Conservation (phyloP, 2,888 invertebrate genomes). For the Resseliella maxima region DNA sequence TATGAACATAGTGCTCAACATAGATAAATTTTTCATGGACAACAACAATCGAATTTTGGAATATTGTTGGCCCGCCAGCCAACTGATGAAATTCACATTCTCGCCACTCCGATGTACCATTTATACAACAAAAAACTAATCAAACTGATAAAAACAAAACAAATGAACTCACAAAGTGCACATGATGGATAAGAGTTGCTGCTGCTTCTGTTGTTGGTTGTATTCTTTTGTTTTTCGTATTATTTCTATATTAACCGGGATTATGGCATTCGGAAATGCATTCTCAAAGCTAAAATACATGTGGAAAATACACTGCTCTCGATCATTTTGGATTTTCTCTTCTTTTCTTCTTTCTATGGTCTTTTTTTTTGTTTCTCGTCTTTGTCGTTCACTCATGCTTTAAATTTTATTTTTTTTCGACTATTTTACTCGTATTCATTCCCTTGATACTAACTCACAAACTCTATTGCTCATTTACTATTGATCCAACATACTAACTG, state of each 20-base stretch:
- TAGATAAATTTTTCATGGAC: not conserved
- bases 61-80: not conserved
- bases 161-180: not conserved
- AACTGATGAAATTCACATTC: slow-evolving; percentile 1
- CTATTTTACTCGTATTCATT: too few species aligned
- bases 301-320: too few species aligned
- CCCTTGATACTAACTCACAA: too few species aligned
- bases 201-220: not conserved
- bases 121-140: not conserved
- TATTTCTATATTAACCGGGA: not conserved
- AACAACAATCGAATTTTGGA: not conserved
- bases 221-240: not conserved
- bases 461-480: too few species aligned
- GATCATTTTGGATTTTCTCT: too few species aligned
- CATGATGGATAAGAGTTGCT: slow-evolving; percentile 9
- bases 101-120: not conserved
- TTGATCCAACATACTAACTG: too few species aligned
- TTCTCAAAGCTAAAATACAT: too few species aligned
- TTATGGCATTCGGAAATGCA: not conserved
- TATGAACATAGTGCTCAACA: not conserved
- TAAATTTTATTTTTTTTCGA: too few species aligned
- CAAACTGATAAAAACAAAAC: slow-evolving; percentile 1
- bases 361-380: too few species aligned
- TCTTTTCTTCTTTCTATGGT: too few species aligned
- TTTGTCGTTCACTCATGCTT: too few species aligned